Evolutionary conservation across 2,113 vertebrate genomes (phyloP), one percentile per base, ranked within the genome.

Genomic region (Oryzias celebensis): DNA sequence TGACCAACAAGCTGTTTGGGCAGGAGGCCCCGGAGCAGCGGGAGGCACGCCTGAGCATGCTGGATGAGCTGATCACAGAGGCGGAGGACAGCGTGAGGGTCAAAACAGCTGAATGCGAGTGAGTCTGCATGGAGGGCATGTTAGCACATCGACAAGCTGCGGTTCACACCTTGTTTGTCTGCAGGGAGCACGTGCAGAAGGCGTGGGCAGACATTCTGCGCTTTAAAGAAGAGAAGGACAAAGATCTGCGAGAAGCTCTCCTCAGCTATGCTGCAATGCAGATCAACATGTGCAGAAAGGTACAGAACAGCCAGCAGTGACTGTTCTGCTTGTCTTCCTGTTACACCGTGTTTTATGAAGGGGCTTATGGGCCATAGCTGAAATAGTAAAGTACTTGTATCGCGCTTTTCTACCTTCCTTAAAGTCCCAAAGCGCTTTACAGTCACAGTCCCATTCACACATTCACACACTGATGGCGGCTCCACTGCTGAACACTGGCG

Each of bases 1-100:
- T 98, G 94, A 98, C 96, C 75, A 96, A 92, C 86, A 98, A 98
- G 82, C 93, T 98, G 17, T 98, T 98, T 7, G 96, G 96, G 41
- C 96, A 97, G 76, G 96, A 98, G 87, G 94, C 94, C 3, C 93
- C 95, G 0, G 96, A 97, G 87, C 95, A 97, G 82, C 93, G 96
- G 71, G 95, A 98, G 88, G 92, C 93, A 77, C 92, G 95, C 57
- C 87, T 97, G 71, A 95, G 94, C 68, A 80, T 93, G 68, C 90
- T 98, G 71, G 96, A 98, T 85, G 95, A 96, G 50, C 93, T 97
- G 84, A 98, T 98, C 72, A 80, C 84, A 62, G 95, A 96, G 83
- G 95, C 94, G 5, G 95, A 98, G 79, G 93, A 95, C 22, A 83
- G 93, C 0, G 89, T 98, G 7, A 94, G 94, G 75, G 91, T 93